Evolutionary conservation across 2,888 invertebrate genomes (phyloP), one percentile per base, ranked within the genome.

Genomic region (Entomobrya proxima): DNA sequence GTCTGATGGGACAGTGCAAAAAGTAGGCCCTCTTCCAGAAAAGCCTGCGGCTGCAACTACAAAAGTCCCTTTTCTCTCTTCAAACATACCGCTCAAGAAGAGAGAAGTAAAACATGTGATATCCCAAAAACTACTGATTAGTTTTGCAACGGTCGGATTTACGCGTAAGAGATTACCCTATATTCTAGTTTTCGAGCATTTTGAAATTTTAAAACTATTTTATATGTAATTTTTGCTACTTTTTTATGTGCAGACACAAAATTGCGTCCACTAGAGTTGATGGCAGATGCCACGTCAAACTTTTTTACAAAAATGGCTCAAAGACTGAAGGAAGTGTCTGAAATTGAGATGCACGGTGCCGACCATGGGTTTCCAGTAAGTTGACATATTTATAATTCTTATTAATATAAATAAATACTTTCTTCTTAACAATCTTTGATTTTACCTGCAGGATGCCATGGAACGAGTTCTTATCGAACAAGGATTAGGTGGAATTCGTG

Each of bases 401-500:
- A 24, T n/a, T n/a, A 50, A 11, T 40, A 11, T 78, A 24, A 55
- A 21, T 21, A 58, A 58, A 58, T 27, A 58, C 27, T 27, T 18
- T 21, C 9, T 4, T 11, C 15, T 15, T 18, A 55, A 9, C 24
- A 35, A 32, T 72, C n/a, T 32, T 5, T 50, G 0, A 7, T 52
- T 81, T 82, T 74, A 24, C 85, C 90, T 90, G n/a, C 88, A 94
- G 94, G 94, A 94, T 91, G 92, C 93, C 24, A 91, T 94, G 89
- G 94, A 94, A 90, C 92, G 94, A 90, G 94, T 94, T 21, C 92
- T 94, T 61, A 92, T 93, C 69, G 94, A 95, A 91, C 92, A 93
- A 89, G 94, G 94, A 0, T 91, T 94, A 40, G 94, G 94, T 44
- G 94, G 94, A 27, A 92, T 94, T 6, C 91, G 92, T 64, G 93